Evolutionary conservation across 2,888 invertebrate species (phyloP).

Genomic region (Maniola hyperantus): DNA sequence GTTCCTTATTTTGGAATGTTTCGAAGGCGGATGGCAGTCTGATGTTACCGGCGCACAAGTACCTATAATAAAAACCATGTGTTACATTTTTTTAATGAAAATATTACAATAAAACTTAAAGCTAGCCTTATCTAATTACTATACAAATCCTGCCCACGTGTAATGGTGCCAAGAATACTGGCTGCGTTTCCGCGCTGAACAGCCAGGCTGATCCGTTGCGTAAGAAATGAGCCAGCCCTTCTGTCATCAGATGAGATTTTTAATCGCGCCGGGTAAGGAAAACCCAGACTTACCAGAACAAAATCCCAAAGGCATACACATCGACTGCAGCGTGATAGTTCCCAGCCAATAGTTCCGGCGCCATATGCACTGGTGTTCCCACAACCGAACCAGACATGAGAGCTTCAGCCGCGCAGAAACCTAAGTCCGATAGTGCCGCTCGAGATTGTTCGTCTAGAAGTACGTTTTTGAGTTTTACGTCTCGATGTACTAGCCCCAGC

Average conservation of each 20-base stretch:
- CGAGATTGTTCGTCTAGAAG: slow-evolving; percentile 88
- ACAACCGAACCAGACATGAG: slow-evolving; percentile 96
- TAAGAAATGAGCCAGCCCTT: too few relatives aligned
- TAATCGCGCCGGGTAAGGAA: too few relatives aligned
- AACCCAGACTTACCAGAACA: slow-evolving; percentile 86
- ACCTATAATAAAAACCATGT: slow-evolving; percentile 69
- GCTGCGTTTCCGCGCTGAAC: too few relatives aligned
- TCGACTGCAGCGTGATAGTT: slow-evolving; percentile 93
- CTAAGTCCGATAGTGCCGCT: slow-evolving; percentile 93
- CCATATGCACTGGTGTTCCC: slow-evolving; percentile 94
- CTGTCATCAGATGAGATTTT: too few relatives aligned
- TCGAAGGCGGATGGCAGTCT: slow-evolving; percentile 91
- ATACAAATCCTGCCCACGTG: too few relatives aligned
- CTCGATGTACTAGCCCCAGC: slow-evolving; percentile 93
- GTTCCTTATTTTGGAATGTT: slow-evolving; percentile 92
- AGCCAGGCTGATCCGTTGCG: too few relatives aligned
- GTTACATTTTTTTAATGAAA: too few relatives aligned
- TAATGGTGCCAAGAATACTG: too few relatives aligned
- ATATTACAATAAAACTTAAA: too few relatives aligned
- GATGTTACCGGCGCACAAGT: slow-evolving; percentile 92
- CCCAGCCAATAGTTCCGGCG: slow-evolving; percentile 92
- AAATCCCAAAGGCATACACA: slow-evolving; percentile 94
- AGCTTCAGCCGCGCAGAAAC: slow-evolving; percentile 94
- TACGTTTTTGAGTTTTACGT: slow-evolving; percentile 95
- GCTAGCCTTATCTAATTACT: too few relatives aligned